Conservation (phyloP, 2,113 vertebrate genomes). For the Poeciliopsis prolifica region DNA sequence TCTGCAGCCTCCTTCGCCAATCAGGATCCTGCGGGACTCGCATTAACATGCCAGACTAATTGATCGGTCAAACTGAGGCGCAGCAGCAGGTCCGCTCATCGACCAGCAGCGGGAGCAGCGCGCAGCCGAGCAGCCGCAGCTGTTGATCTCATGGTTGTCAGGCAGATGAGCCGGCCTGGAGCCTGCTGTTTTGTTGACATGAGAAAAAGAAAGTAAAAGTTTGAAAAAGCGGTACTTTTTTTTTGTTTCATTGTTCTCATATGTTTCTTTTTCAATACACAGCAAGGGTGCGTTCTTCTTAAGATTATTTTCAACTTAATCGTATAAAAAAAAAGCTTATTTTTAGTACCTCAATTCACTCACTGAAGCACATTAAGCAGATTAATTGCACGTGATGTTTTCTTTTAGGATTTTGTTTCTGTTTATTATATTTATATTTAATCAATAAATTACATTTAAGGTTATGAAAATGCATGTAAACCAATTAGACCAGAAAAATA, state of each 20-base stretch:
- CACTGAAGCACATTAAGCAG: not conserved
- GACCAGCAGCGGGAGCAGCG: conserved; percentile 69
- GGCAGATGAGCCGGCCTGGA: not conserved
- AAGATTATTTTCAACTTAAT: too few relatives aligned
- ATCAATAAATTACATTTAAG: not conserved
- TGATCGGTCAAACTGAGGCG: not conserved
- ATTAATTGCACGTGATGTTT: not conserved
- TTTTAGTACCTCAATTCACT: not conserved
- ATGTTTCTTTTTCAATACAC: not conserved
- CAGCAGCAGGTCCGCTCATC: conserved; percentile 52
- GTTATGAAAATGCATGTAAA: too few relatives aligned
- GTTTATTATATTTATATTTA: not conserved
- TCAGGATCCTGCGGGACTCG: conserved; percentile 35
- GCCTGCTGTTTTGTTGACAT: not conserved
- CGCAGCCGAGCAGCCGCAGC: conserved; percentile 6
- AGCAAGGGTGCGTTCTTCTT: not conserved
- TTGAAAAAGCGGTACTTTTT: not conserved
- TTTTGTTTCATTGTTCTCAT: not conserved
- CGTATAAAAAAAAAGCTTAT: not conserved
- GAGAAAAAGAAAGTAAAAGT: not conserved
- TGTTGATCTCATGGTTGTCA: conserved; percentile 72
- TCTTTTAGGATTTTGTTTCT: not conserved
- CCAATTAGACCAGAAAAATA: not conserved
- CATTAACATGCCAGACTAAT: conserved; percentile 44
- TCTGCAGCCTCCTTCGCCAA: conserved; percentile 47